These are phyloP conservation scores for Aegotheles bennettii DNA, from an alignment of 2,113 vertebrate species.

Conservation along the genomic window DNA sequence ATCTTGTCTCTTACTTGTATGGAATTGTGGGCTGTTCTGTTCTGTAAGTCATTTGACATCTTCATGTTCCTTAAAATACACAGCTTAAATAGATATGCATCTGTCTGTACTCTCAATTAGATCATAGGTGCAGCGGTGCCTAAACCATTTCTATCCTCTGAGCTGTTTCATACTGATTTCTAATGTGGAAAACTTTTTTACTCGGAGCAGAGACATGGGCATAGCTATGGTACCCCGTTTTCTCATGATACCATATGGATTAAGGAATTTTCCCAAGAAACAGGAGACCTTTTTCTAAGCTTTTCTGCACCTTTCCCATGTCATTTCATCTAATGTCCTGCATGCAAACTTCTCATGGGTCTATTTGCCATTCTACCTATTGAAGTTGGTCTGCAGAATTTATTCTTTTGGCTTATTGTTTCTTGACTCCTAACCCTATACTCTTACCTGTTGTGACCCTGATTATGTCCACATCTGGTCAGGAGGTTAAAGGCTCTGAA, in stretches of 20 bases:
- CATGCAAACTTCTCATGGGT: neutral
- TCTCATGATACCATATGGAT: neutral
- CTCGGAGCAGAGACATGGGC: neutral
- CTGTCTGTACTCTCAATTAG: neutral
- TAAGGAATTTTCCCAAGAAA: neutral
- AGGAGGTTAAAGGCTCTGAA: neutral
- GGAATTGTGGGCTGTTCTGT: neutral
- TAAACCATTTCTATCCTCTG: neutral
- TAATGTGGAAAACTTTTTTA: neutral
- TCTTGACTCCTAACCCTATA: neutral
- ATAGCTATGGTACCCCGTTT: neutral
- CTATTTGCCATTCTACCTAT: neutral
- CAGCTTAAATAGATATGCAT: neutral
- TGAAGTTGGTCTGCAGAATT: neutral
- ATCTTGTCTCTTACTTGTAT: neutral
- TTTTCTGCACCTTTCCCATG: neutral
- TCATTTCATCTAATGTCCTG: neutral
- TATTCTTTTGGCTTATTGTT: neutral
- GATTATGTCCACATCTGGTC: accelerated
- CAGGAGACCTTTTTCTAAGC: neutral
- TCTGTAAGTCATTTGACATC: neutral
- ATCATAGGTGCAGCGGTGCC: neutral
- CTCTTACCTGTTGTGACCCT: neutral
- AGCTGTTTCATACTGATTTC: neutral
- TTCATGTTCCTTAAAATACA: neutral